Conservation (phyloP, 2,888 invertebrate species). For the Drosophila kuntzei region DNA sequence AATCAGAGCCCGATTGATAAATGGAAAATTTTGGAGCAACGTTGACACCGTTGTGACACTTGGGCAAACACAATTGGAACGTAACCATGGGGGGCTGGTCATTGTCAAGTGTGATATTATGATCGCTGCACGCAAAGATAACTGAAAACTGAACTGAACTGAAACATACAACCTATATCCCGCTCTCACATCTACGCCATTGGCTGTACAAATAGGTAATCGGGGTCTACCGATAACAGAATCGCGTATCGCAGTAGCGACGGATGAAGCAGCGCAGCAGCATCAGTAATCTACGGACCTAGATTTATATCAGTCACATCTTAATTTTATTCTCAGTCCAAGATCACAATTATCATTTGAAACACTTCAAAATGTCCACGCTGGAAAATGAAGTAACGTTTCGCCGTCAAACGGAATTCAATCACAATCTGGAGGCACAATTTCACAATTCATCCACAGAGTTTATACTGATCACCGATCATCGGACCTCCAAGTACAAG, state of each 20-base stretch:
- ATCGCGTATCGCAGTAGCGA: conserved; percentile 56
- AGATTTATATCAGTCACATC: conserved; percentile 39
- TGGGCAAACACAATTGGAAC: conserved; percentile 36
- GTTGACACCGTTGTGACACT: conserved; percentile 38
- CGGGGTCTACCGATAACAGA: conserved; percentile 62
- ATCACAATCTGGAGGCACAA: conserved; percentile 76
- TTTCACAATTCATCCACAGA: conserved; percentile 81
- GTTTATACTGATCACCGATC: conserved; percentile 82
- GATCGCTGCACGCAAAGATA: conserved; percentile 45
- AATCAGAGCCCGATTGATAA: conserved; percentile 31
- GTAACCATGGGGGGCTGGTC: conserved; percentile 50
- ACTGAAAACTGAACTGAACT: conserved; percentile 35
- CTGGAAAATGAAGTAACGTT: conserved; percentile 76
- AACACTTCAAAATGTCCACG: conserved; percentile 69
- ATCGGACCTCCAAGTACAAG: conserved; percentile 78
- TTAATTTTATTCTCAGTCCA: conserved; percentile 36
- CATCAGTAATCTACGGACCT: conserved; percentile 16
- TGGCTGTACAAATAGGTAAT: conserved; percentile 64
- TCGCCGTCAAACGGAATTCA: conserved; percentile 66
- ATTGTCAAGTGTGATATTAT: conserved; percentile 47
- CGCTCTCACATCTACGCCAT: conserved; percentile 75
- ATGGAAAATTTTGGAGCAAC: conserved; percentile 55
- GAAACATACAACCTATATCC: conserved; percentile 81
- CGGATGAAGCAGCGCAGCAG: conserved; percentile 12
- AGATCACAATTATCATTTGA: conserved; percentile 12